A percentile compares a stretch with the other conserved stretches of the same genome.
Evolutionary conservation across 2,888 invertebrate species (phyloP).

Genomic region (Apotomis turbidana): DNA sequence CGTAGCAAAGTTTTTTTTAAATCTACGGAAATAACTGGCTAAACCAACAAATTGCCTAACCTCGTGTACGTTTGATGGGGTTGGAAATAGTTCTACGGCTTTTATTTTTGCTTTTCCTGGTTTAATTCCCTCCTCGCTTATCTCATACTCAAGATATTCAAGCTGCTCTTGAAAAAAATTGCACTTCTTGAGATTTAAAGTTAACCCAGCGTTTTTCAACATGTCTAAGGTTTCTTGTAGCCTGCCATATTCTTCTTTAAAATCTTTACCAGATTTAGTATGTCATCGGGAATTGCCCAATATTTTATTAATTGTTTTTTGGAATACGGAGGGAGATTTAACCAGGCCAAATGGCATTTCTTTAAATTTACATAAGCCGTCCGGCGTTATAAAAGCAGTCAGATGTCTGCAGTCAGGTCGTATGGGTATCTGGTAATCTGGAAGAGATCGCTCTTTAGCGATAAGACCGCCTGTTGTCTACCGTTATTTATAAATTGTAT

Average conservation of each 20-base stretch:
- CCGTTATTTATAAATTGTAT: too few relatives aligned
- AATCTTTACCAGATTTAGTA: background rate
- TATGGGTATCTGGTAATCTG: slow-evolving; percentile 41
- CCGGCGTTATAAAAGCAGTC: slow-evolving; percentile 32
- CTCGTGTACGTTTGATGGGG: slow-evolving; percentile 36
- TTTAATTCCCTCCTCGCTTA: slow-evolving; percentile 28
- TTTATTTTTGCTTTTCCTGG: slow-evolving; percentile 3
- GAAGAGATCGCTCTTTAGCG: too few relatives aligned
- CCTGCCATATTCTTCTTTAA: slow-evolving; percentile 5
- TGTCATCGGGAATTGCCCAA: background rate
- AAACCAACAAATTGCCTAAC: slow-evolving; percentile 37
- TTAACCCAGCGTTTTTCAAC: background rate
- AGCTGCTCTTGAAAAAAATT: slow-evolving; percentile 35
- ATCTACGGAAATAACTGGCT: slow-evolving; percentile 32
- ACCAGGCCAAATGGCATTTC: slow-evolving; percentile 1
- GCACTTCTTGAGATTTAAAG: slow-evolving; percentile 41
- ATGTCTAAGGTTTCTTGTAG: slow-evolving; percentile 12
- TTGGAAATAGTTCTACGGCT: slow-evolving; percentile 37
- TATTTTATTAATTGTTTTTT: background rate
- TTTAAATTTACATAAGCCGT: slow-evolving; percentile 1
- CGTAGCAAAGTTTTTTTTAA: slow-evolving; percentile 7
- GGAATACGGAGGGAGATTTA: background rate
- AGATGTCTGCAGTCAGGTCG: slow-evolving; percentile 19
- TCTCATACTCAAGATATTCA: slow-evolving; percentile 40
- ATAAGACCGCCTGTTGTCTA: too few relatives aligned